Base-by-base conservation (phyloP, 92 coral and sea anemone genomes). In the Pocillopora meandrina region DNA sequence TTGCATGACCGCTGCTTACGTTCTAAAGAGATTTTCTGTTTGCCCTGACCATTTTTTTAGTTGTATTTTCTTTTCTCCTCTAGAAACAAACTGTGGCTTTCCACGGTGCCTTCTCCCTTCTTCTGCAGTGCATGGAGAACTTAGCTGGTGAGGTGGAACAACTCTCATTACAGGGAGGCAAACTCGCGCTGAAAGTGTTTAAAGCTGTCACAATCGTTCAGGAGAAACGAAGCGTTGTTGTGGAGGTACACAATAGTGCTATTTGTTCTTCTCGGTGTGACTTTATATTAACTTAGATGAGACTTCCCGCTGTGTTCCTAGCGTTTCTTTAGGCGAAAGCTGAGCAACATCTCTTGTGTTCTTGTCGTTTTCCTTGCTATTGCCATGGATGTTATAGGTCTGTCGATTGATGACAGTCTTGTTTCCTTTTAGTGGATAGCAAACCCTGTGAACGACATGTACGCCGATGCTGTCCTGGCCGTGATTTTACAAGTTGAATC, bases 391-490 rank as follows among this genome's bases (percentile, higher is more conserved):
- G 7, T 68, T 5, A 21, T n/a, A n/a, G 13, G 12, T 2, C 34
- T 66, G 9, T 58, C 15, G 1, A 2, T 64, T 63, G 33, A 42
- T 55, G 35, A 55, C 34, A 66, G n/a, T 13, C n/a, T n/a, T 71
- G 63, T 74, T 42, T 82, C 56, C 35, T 66, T 88, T 56, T 84
- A 94, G 99, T 96, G 99, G 99, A 89, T 93, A 26, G 98, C 99
- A 16, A 96, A 96, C 73, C 94, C 98, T 33, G 98, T 96, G 72
- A 96, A 93, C 73, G 99, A 96, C 84, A 96, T 96, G 99, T 96
- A 92, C 21, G 99, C 99, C 34, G 99, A 96, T 80, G 99, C 98
- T 12, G 99, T 96, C 17, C 81, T 96, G 55, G 98, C 99, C 21
- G 99, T 96, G 13, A 89, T 96, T 64, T 88, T 96, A 10, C 98